phyloP scores from a whole-genome alignment of 2,888 invertebrate species.

The Latrodectus hesperus region DNA sequence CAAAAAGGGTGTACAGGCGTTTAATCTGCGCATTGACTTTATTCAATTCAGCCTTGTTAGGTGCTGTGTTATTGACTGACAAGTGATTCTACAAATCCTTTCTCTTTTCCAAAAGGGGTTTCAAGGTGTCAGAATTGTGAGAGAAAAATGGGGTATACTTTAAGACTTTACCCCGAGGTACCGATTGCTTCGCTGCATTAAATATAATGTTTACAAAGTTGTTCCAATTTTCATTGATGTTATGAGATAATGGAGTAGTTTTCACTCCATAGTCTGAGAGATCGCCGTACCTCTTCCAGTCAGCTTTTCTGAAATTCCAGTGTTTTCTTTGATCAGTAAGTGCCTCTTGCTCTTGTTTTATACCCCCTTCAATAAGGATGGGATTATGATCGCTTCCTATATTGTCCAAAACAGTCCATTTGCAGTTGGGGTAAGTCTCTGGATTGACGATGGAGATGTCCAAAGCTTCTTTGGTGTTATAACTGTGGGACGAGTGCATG shows the following conservation, averaged over 20 bases:
- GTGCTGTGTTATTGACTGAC: background rate
- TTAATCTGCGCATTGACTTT: constrained; percentile 16
- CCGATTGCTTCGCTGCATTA: background rate
- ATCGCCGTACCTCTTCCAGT: background rate
- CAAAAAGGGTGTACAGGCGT: background rate
- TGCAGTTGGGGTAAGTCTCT: background rate
- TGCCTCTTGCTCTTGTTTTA: background rate
- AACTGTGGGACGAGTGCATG: no score
- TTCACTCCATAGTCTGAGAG: background rate
- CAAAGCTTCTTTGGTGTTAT: no score
- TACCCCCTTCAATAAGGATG: background rate
- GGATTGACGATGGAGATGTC: no score
- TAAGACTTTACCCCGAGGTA: background rate
- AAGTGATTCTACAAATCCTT: background rate
- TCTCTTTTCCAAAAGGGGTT: background rate
- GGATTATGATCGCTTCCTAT: constrained; percentile 21
- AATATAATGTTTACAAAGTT: background rate
- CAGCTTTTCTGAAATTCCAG: constrained; percentile 10
- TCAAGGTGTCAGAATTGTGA: background rate
- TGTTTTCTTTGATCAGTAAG: background rate
- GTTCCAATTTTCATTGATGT: background rate
- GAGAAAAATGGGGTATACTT: background rate
- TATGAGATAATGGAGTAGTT: background rate
- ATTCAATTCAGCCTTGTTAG: background rate
- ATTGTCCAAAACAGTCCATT: background rate